Evolutionary conservation across 2,888 invertebrate genomes (phyloP), one percentile per base, ranked within the genome.

Genomic region (Graphium colonna): DNA sequence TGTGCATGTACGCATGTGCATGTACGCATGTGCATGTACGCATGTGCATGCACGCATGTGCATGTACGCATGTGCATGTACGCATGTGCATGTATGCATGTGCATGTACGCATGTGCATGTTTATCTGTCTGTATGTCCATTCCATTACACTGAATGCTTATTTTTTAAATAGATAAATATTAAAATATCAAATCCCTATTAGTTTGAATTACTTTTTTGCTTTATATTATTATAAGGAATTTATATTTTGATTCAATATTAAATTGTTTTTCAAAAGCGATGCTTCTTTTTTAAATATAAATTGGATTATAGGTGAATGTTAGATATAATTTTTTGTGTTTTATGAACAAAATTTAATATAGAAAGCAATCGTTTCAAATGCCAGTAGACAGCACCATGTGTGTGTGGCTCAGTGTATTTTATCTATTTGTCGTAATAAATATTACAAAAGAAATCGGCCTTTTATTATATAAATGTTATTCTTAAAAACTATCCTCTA

Each of bases 371-470:
- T 4, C 17, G 36, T 43, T 1, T 52, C 46, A 12, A 26, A 3
- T 8, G 44, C 38, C 21, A 31, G 33, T 40, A 33, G 49, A 21
- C 12, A 9, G 41, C 31, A 15, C 16, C 3, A 39, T 10, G 26
- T n/a, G 4, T 38, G 15, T 47, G 42, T 52, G 48, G 39, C 10
- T 15, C 12, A 26, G 26, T 52, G 51, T 51, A 48, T 48, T 45
- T 28, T 39, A n/a, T 44, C 48, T 40, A 49, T 43, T 44, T 51
- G 39, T 56, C 47, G 59, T 60, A 55, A 50, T 58, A 55, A 50
- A 58, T 50, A 36, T 36, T n/a, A 12, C 1, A 3, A 12, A 36
- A 12, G 3, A 5, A 36, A 12, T 47, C 43, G 16, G 12, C 7
- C 18, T 18, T 42, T 50, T 8, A 12, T 33, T 41, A 18, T 17